phyloP scores from a whole-genome alignment of 2,888 invertebrate genomes.

The Drosophila greeni region DNA sequence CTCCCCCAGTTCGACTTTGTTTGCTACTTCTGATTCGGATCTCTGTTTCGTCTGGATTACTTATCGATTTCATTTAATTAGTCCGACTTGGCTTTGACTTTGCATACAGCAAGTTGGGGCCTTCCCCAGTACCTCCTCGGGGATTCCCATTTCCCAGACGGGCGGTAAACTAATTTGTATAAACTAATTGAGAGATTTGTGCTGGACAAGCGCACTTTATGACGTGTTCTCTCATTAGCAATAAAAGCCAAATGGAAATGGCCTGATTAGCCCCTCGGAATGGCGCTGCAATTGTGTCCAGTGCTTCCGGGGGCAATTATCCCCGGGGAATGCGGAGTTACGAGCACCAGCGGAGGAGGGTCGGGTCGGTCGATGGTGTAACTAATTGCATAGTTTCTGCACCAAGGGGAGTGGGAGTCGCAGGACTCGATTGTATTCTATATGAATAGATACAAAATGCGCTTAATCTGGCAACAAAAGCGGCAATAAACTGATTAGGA shows the following conservation, averaged over 20 bases:
- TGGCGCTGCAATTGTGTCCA: conserved; percentile 17
- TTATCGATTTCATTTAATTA: conserved; percentile 68
- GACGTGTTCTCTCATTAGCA: conserved; percentile 68
- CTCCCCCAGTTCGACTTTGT: conserved; percentile 20
- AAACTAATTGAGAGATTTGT: conserved; percentile 71
- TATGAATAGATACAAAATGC: not conserved
- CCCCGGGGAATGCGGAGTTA: conserved; percentile 20
- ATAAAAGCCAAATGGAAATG: conserved; percentile 61
- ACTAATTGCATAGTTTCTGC: conserved; percentile 26
- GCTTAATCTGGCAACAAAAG: not conserved
- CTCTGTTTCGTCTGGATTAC: conserved; percentile 35
- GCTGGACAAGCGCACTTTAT: conserved; percentile 48
- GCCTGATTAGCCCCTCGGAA: conserved; percentile 35
- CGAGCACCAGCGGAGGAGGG: not conserved
- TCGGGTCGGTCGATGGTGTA: conserved; percentile 2
- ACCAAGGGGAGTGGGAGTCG: not conserved
- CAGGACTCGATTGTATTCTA: conserved; percentile 6
- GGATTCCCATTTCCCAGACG: conserved; percentile 51
- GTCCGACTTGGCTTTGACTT: conserved; percentile 37
- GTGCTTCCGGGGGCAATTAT: not conserved
- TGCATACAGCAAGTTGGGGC: conserved; percentile 26
- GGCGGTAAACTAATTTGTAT: conserved; percentile 71
- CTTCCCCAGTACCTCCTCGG: not conserved
- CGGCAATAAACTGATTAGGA: not conserved
- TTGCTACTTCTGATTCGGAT: conserved; percentile 35